These are phyloP conservation scores for Sebastes matsubarae DNA, from an alignment of 2,797 vertebrate genomes.

Conservation along the genomic window DNA sequence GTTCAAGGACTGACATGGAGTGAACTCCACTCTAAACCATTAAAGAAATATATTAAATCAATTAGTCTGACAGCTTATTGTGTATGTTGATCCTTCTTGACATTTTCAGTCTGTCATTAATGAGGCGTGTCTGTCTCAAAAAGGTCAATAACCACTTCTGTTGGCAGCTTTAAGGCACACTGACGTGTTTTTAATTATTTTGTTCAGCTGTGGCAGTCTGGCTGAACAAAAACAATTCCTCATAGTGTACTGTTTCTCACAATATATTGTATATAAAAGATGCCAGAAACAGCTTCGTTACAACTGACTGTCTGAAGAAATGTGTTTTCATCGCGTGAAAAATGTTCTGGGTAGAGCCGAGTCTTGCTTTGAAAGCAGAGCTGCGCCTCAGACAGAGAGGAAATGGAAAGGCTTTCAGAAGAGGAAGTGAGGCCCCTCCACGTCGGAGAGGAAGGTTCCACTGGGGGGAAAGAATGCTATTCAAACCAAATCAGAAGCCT, in stretches of 20 bases:
- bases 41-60: neutral
- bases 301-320: conserved; percentile 1
- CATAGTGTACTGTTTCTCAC: neutral
- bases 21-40: neutral
- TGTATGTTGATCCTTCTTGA: neutral
- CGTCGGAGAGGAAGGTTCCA: conserved; percentile 66
- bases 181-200: conserved; percentile 6
- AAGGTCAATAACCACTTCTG: conserved; percentile 11
- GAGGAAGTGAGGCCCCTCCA: conserved; percentile 74
- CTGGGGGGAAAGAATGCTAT: conserved; percentile 54
- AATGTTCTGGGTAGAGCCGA: conserved; percentile 9
- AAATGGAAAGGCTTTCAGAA: conserved; percentile 74
- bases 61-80: neutral
- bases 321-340: neutral
- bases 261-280: neutral
- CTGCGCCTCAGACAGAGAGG: conserved; percentile 65
- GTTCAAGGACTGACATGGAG: neutral
- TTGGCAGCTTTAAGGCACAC: neutral
- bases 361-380: conserved; percentile 41
- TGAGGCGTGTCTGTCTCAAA: neutral
- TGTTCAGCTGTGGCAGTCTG: neutral
- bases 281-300: neutral
- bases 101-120: conserved; percentile 28
- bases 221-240: neutral
- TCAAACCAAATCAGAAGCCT: conserved; percentile 58